These are phyloP conservation scores for Hydra vulgaris DNA, from an alignment of 30 jellyfish, hydroid and myxozoan genomes.

Conservation along the genomic window DNA sequence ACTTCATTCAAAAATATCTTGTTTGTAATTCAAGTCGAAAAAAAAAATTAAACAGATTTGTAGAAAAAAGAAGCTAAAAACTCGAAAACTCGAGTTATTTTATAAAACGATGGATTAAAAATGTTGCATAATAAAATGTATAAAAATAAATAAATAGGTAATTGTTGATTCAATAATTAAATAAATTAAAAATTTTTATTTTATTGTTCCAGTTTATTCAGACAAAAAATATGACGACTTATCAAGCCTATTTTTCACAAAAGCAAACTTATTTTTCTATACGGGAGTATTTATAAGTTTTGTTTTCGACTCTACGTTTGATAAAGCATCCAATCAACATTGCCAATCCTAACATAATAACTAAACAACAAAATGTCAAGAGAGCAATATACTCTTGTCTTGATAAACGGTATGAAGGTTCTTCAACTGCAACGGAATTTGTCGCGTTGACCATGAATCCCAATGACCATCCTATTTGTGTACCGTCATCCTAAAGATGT, in stretches of 20 bases:
- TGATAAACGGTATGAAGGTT: slow-evolving; percentile 37
- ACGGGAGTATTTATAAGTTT: slow-evolving; percentile 1
- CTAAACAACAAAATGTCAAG: slow-evolving; percentile 26
- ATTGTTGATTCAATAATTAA: too few relatives aligned
- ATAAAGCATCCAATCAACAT: slow-evolving; percentile 9
- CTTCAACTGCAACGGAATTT: slow-evolving; percentile 54
- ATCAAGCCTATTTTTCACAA: background rate
- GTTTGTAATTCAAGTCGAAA: too few relatives aligned
- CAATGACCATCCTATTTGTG: slow-evolving; percentile 72
- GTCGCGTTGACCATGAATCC: slow-evolving; percentile 83
- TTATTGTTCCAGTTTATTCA: too few relatives aligned
- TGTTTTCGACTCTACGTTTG: slow-evolving; percentile 6
- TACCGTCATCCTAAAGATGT: slow-evolving; percentile 37
- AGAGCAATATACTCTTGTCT: slow-evolving; percentile 29
- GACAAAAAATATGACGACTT: background rate
- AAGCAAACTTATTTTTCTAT: background rate
- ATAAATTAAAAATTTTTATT: too few relatives aligned
- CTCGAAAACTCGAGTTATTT: too few relatives aligned
- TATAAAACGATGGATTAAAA: too few relatives aligned
- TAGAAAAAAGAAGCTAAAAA: too few relatives aligned
- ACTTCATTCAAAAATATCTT: too few relatives aligned
- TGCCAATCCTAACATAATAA: slow-evolving; percentile 31
- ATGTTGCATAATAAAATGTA: too few relatives aligned
- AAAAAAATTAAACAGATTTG: too few relatives aligned
- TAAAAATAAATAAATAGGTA: too few relatives aligned